A percentile compares a stretch with the other conserved stretches of the same genome.
These are phyloP conservation scores for Drosophila kohkoa DNA, from an alignment of 1,140 invertebrate species.

Conservation along the genomic window DNA sequence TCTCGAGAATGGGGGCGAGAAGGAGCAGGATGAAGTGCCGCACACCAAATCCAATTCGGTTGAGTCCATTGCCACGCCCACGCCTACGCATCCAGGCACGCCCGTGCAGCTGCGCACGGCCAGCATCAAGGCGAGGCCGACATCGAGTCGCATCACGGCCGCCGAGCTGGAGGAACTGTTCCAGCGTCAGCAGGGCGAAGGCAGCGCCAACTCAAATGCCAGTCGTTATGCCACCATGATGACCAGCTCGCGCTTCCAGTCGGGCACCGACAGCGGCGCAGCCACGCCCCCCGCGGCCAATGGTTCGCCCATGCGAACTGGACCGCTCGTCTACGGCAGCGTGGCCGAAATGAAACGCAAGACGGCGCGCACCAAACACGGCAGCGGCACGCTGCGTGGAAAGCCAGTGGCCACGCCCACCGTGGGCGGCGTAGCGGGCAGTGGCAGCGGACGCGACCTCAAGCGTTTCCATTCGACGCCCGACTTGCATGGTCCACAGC, in stretches of 20 bases:
- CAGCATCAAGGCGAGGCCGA: constrained; percentile 94
- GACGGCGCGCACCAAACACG: constrained; percentile 85
- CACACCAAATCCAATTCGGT: constrained; percentile 91
- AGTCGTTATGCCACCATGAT: constrained; percentile 87
- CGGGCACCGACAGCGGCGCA: constrained; percentile 85
- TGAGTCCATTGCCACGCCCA: constrained; percentile 88
- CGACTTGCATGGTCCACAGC: constrained; percentile 86
- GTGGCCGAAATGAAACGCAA: constrained; percentile 97
- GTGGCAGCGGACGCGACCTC: constrained; percentile 84
- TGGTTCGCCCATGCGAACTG: constrained; percentile 87
- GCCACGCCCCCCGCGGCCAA: constrained; percentile 86
- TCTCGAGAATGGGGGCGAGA: constrained; percentile 87
- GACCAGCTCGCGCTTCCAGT: constrained; percentile 91
- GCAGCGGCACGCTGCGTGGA: constrained; percentile 76
- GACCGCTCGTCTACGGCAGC: constrained; percentile 93
- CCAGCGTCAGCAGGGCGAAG: constrained; percentile 90
- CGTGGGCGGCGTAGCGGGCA: constrained; percentile 45
- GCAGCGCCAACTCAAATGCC: constrained; percentile 57
- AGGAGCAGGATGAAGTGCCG: constrained; percentile 85
- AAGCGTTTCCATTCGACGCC: constrained; percentile 96
- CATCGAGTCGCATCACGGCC: constrained; percentile 94
- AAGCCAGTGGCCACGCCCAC: constrained; percentile 85
- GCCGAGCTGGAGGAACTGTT: constrained; percentile 96
- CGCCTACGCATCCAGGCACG: constrained; percentile 85
- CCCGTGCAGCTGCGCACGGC: constrained; percentile 92